Conservation (phyloP, 2,888 invertebrate genomes). For the Synergus itoensis region DNA sequence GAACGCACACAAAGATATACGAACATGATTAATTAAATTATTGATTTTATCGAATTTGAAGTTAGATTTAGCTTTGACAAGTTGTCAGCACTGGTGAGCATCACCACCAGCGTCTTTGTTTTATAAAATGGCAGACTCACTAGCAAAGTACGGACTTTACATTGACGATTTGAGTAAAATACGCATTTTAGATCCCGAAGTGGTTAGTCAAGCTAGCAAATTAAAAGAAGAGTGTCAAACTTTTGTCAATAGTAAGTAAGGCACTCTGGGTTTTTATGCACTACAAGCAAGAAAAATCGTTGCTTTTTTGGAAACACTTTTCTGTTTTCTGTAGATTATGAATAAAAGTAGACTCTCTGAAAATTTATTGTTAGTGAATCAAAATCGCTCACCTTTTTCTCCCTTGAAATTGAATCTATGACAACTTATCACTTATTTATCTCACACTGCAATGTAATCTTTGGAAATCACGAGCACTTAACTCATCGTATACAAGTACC, state of each 20-base stretch:
- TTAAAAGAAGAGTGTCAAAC: constrained; percentile 92
- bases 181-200: constrained; percentile 87
- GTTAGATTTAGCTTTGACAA: background rate
- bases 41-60: background rate
- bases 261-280: background rate
- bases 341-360: background rate
- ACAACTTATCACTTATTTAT: background rate
- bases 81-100: background rate
- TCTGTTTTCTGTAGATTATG: background rate
- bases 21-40: background rate
- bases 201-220: constrained; percentile 89
- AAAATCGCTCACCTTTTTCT: constrained; percentile 26
- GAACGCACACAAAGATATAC: too few species aligned
- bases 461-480: constrained; percentile 4
- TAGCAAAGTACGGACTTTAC: constrained; percentile 88
- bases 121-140: constrained; percentile 84
- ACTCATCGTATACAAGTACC: background rate
- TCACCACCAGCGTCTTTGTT: background rate
- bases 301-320: background rate
- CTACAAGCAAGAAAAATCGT: background rate
- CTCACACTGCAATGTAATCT: background rate
- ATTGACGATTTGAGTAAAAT: constrained; percentile 94
- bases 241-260: constrained; percentile 88
- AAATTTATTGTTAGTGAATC: background rate
- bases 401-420: background rate